phyloP scores from a whole-genome alignment of 2,888 invertebrate species.

The Mechanitis messenoides region DNA sequence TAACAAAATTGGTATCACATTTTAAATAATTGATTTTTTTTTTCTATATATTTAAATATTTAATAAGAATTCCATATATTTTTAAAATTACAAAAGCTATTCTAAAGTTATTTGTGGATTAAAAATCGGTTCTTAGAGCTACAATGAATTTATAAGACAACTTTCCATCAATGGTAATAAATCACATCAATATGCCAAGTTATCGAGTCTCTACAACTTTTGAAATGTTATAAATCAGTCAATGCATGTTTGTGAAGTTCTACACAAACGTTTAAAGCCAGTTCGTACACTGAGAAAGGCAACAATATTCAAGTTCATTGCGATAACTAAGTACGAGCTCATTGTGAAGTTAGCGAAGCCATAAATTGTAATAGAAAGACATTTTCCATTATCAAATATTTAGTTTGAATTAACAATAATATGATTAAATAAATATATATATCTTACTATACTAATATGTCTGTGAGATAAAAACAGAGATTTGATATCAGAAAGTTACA shows the following conservation, averaged over 20 bases:
- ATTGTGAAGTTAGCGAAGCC: slow-evolving; percentile 51
- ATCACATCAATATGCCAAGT: slow-evolving; percentile 27
- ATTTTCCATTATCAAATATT: slow-evolving; percentile 38
- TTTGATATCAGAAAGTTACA: no score
- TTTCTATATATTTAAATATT: no score
- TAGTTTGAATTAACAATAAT: no score
- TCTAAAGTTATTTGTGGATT: neutral
- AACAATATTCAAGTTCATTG: slow-evolving; percentile 30
- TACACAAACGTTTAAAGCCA: slow-evolving; percentile 27
- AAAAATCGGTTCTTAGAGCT: slow-evolving; percentile 1
- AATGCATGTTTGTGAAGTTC: slow-evolving; percentile 29
- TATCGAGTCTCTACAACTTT: slow-evolving; percentile 26
- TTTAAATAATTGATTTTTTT: no score
- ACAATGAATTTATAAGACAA: slow-evolving; percentile 1
- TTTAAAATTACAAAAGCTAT: no score
- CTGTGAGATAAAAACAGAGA: no score
- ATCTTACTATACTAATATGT: no score
- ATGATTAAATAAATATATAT: no score
- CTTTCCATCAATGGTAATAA: slow-evolving; percentile 10
- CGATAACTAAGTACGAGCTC: slow-evolving; percentile 67
- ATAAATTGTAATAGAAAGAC: slow-evolving; percentile 65
- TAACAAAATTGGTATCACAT: no score
- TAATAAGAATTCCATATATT: no score
- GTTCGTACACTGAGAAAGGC: slow-evolving; percentile 28
- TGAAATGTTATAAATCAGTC: slow-evolving; percentile 28